Conservation (phyloP, 2,113 vertebrate species). For the Nymphicus hollandicus region DNA sequence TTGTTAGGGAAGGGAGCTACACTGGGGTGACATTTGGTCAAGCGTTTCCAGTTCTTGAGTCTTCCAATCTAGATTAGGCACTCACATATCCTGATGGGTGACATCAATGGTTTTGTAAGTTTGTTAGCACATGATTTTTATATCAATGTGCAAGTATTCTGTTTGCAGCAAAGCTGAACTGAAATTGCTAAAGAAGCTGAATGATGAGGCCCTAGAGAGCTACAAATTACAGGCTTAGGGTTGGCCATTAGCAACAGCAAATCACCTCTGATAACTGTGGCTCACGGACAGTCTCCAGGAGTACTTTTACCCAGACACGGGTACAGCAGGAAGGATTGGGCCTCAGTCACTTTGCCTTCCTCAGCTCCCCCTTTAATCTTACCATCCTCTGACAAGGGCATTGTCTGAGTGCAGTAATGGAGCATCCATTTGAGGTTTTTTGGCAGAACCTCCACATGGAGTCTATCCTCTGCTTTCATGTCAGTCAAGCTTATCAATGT, state of each 20-base stretch:
- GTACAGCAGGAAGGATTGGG: background rate
- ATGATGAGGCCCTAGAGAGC: background rate
- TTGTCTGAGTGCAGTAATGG: background rate
- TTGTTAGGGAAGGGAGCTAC: background rate
- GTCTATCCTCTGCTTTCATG: background rate
- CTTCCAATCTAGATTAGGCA: fast-evolving
- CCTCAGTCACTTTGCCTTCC: background rate
- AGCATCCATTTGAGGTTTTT: background rate
- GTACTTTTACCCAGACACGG: background rate
- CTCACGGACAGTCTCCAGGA: background rate
- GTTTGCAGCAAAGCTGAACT: background rate
- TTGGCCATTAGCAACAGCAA: background rate
- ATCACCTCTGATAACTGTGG: background rate
- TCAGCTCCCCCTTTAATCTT: background rate
- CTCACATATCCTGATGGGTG: background rate
- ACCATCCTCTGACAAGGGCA: background rate
- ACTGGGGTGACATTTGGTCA: background rate
- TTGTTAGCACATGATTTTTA: background rate
- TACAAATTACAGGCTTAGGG: background rate
- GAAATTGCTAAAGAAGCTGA: background rate
- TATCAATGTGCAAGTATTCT: background rate
- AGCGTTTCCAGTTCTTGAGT: background rate
- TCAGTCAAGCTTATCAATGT: background rate
- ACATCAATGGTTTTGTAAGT: background rate
- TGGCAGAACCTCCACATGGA: background rate